Percentiles rank a stretch among this genome's conserved stretches.
phyloP scores from a whole-genome alignment of 2,888 invertebrate species.

The Troides aeacus region DNA sequence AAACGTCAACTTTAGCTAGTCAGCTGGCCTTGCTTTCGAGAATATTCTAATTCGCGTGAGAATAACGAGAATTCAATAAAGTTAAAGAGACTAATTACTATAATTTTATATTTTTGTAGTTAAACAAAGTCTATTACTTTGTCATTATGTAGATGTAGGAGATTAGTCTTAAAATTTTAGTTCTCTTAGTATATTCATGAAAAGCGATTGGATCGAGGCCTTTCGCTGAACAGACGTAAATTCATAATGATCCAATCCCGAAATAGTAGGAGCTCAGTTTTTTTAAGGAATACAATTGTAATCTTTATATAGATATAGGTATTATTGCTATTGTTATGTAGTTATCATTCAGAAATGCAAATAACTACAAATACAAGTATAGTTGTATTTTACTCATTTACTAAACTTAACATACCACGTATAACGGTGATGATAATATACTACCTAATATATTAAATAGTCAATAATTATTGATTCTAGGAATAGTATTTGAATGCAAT shows the following conservation, averaged over 20 bases:
- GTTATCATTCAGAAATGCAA: no score
- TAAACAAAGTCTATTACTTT: background rate
- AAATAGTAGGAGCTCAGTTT: background rate
- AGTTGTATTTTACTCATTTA: no score
- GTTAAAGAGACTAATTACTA: no score
- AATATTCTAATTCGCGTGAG: background rate
- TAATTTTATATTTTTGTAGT: no score
- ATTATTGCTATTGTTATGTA: no score
- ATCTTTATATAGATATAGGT: no score
- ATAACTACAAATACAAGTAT: no score
- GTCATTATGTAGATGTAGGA: background rate
- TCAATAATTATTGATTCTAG: no score
- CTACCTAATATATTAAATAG: no score
- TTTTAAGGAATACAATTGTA: background rate
- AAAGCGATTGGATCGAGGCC: slow-evolving; percentile 1
- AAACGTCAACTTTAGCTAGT: background rate
- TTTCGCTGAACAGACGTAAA: background rate
- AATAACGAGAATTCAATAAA: background rate
- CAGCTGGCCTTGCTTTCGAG: background rate
- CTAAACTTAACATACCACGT: no score
- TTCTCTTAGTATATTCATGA: background rate
- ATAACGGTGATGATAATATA: no score
- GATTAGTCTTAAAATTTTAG: background rate
- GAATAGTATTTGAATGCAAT: no score
- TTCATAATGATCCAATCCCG: background rate